Evolutionary conservation across 92 coral and sea anemone species (phyloP).

Genomic region (Bergia sp.): DNA sequence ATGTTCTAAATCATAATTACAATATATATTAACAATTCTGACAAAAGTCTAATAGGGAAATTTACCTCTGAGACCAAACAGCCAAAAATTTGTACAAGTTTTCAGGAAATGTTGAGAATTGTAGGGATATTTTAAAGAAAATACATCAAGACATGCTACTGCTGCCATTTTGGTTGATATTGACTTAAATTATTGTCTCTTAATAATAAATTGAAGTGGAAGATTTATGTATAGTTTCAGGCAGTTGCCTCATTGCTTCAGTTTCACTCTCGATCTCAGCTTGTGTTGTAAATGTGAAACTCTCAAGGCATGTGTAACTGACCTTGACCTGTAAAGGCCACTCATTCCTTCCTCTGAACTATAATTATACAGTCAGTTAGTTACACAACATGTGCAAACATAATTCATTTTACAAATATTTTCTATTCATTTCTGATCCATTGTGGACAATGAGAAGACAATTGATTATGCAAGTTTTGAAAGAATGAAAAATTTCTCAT

Average conservation of each 20-base stretch:
- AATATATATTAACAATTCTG: not conserved
- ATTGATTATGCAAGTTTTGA: not conserved
- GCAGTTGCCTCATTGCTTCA: not conserved
- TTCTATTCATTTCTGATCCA: slow-evolving; percentile 27
- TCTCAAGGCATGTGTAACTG: slow-evolving; percentile 35
- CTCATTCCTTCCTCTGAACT: not conserved
- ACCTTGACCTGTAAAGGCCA: slow-evolving; percentile 19
- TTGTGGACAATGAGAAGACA: slow-evolving; percentile 1
- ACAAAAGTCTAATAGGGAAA: not conserved
- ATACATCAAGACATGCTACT: not conserved
- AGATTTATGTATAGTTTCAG: not conserved
- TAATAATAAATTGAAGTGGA: not conserved
- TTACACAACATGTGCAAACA: slow-evolving; percentile 17
- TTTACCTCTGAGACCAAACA: slow-evolving; percentile 6
- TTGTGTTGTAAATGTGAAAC: slow-evolving; percentile 33
- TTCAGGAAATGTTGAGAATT: not conserved
- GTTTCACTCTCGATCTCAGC: not conserved
- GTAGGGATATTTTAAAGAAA: not conserved
- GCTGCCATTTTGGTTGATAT: slow-evolving; percentile 12
- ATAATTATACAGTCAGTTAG: slow-evolving; percentile 22
- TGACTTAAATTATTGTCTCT: not conserved
- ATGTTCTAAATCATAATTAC: not conserved
- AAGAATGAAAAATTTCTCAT: not conserved
- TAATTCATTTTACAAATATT: slow-evolving; percentile 41
- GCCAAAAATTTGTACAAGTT: slow-evolving; percentile 16